Base-by-base conservation (phyloP, 1,140 invertebrate genomes). In the Aphelinus atriplicis region DNA sequence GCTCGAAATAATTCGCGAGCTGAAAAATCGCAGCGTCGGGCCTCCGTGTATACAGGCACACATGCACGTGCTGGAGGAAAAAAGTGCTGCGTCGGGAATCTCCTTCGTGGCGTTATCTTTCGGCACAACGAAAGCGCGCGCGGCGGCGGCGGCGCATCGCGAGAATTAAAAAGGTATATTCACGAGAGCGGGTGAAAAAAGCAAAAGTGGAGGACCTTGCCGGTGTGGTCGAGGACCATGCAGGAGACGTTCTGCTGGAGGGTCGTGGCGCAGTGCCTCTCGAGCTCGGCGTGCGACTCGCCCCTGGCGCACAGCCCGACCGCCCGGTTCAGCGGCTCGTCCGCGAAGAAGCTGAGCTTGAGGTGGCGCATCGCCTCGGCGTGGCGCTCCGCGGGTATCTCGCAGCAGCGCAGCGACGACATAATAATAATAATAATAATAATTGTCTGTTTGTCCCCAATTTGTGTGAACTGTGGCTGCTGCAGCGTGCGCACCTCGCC, bases 251-350 rank as follows among this genome's bases (percentile, higher is more conserved):
- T 90, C 81, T 94, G 93, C 61, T 90, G 87, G 66, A 95, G 89
- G 42, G 94, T 94, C 3, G 89, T 83, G 10, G 91, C 79, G 78
- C 93, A 93, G 78, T 94, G 92, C n/a, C 90, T 84, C 84, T 95
- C 94, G n/a, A 95, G 88, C 45, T 93, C 91, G 0, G 85, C 85
- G 80, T 95, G 93, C 0, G 91, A 88, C 73, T 92, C 88, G 1
- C 93, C 94, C 71, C 89, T 84, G 5, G 84, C 77, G 78, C 93
- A 94, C 0, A 95, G 88, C 9, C 89, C 89, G n/a, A 94, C 92
- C 0, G 93, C 92, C 70, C 90, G 90, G 84, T 95, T 95, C 6
- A 95, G 87, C 0, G 94, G 94, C 82, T 95, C 94, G 79, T 95
- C 94, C 2, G 92, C 90, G 83, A 95, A 95, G 86, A 94, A 94